These are phyloP conservation scores for Masticophis lateralis DNA, from an alignment of 2,797 vertebrate species.

Conservation along the genomic window DNA sequence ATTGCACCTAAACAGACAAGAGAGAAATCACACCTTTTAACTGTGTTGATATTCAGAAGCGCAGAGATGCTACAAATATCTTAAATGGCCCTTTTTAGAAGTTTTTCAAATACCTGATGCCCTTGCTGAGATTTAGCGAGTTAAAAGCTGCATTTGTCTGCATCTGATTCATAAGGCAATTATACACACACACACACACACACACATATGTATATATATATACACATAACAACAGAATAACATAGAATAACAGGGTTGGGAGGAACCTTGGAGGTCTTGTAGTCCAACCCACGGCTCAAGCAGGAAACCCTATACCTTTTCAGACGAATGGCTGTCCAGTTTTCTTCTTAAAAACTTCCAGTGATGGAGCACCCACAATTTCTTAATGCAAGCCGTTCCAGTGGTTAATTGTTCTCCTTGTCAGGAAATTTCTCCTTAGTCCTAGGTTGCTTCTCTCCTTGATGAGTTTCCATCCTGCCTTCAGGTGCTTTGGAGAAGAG, in stretches of 20 bases:
- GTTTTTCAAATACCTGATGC: neutral
- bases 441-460: neutral
- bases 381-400: too few relatives aligned
- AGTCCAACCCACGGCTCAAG: too few relatives aligned
- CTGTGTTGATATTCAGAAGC: constrained; percentile 13
- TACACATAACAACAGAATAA: too few relatives aligned
- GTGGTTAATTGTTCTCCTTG: neutral
- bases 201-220: too few relatives aligned
- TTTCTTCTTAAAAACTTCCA: too few relatives aligned
- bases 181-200: neutral
- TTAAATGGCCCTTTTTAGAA: neutral
- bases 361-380: too few relatives aligned
- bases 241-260: too few relatives aligned
- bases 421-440: neutral
- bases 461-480: neutral
- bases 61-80: neutral
- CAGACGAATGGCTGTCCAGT: too few relatives aligned
- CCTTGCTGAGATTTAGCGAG: neutral
- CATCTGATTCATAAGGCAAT: neutral
- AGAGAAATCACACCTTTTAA: constrained; percentile 28
- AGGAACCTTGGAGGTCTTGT: too few relatives aligned
- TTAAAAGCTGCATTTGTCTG: neutral
- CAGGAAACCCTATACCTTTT: too few relatives aligned
- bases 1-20: neutral
- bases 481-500: neutral